Conservation (phyloP, 2,113 vertebrate genomes). For the Panthera uncia region DNA sequence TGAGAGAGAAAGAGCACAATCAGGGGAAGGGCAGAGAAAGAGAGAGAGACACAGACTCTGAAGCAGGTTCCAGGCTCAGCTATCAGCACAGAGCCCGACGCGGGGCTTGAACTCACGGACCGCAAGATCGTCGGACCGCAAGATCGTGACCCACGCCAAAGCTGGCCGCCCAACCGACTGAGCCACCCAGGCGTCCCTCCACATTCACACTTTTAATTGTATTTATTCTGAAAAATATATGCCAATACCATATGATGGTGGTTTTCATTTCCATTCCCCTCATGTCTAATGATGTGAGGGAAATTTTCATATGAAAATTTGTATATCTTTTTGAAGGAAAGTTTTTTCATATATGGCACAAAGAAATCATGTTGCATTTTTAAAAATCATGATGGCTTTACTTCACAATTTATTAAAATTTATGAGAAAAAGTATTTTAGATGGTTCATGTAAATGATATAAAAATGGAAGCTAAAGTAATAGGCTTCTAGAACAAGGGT, state of each 20-base stretch:
- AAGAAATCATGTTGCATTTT: neutral
- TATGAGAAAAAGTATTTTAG: neutral
- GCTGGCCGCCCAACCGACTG: no score
- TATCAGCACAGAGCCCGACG: no score
- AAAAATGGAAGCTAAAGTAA: neutral
- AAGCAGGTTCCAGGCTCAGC: no score
- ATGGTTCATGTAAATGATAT: neutral
- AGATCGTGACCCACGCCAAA: no score
- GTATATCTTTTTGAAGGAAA: neutral
- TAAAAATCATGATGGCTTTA: neutral
- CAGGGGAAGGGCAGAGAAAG: no score
- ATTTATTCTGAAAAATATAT: neutral
- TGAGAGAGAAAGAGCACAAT: no score
- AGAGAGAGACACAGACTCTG: no score
- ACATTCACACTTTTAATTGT: neutral
- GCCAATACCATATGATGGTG: no score
- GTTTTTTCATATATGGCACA: neutral
- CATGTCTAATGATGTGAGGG: neutral
- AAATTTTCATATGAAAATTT: neutral
- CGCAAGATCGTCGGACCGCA: no score
- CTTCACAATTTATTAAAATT: neutral
- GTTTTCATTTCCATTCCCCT: neutral
- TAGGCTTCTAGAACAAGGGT: neutral
- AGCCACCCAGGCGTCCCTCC: no score
- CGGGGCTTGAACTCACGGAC: no score